Base-by-base conservation (phyloP, 2,888 invertebrate genomes). In the Hemithea aestivaria region DNA sequence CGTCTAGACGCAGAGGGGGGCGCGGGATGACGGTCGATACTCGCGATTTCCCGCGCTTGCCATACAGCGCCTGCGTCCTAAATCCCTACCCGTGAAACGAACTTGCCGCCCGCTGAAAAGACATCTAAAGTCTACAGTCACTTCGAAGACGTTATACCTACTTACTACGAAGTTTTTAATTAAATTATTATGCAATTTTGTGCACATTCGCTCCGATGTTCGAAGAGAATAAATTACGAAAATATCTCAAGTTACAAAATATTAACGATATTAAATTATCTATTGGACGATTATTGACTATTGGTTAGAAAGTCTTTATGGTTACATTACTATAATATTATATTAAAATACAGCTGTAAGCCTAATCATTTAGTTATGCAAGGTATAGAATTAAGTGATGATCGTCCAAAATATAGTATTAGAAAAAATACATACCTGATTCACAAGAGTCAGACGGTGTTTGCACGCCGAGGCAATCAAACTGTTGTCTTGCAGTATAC, bases 371-470 rank as follows among this genome's bases (percentile, higher is more conserved):
- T 16, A 16, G 3, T n/a, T n/a, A n/a, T 16, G 16, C 3, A 16
- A 16, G 5, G 2, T 16, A 16, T 4, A 4, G 16, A 16, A 16
- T 16, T 2, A 4, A 16, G 5, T 5, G 5, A 16, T 16, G 16
- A 16, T 16, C 16, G 16, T 4, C 16, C 16, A 16, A 16, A 16
- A 16, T 16, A 16, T 4, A 16, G 2, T 16, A 16, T 4, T 1
- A 8, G n/a, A 20, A 32, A 24, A 1, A 31, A 35, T 50, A 89
- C 92, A 72, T 44, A 84, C 84, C 84, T 78, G 84, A 84, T 83
- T 93, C 87, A 91, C 96, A 95, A 49, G 96, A 96, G 90, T 96
- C 96, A 25, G 96, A 96, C 37, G 96, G 96, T 52, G 96, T 96
- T 67, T 95, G 94, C 12, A 95, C 90, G 55, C 94, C 94, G 33